A percentile compares a stretch with the other conserved stretches of the same genome.
These are phyloP conservation scores for Crenuchus spilurus DNA, from an alignment of 2,797 vertebrate species.

Conservation along the genomic window DNA sequence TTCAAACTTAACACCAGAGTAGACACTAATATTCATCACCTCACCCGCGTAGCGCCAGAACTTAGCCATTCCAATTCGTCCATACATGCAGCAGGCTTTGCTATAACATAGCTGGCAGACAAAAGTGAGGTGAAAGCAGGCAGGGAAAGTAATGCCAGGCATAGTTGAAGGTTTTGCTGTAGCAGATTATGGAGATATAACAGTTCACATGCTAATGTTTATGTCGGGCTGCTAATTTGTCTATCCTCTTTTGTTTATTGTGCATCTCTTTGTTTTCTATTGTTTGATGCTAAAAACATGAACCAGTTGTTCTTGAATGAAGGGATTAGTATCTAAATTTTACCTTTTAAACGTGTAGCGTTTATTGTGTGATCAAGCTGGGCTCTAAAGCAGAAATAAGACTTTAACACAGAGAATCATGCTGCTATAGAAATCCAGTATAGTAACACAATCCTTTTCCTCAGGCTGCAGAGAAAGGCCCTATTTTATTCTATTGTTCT, in stretches of 20 bases:
- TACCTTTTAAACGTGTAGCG: constrained; percentile 44
- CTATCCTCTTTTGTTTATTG: constrained; percentile 27
- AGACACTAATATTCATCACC: constrained; percentile 63
- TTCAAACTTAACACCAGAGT: constrained; percentile 68
- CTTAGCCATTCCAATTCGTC: constrained; percentile 54
- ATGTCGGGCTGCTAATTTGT: background rate
- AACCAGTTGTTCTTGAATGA: constrained; percentile 31
- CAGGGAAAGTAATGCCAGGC: constrained; percentile 3
- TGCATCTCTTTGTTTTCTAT: constrained; percentile 44
- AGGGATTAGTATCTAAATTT: constrained; percentile 41
- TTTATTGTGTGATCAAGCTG: constrained; percentile 48
- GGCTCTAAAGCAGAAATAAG: constrained; percentile 42
- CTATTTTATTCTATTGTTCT: constrained; percentile 61
- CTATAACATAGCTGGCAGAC: constrained; percentile 47
- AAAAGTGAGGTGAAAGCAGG: constrained; percentile 31
- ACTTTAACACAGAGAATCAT: constrained; percentile 45
- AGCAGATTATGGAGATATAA: background rate
- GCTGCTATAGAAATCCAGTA: constrained; percentile 51
- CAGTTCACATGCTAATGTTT: constrained; percentile 11
- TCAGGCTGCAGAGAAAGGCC: constrained; percentile 51
- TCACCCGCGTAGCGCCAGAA: constrained; percentile 42
- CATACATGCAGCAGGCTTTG: constrained; percentile 35
- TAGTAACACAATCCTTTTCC: constrained; percentile 48
- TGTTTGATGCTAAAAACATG: constrained; percentile 30
- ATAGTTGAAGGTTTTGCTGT: background rate